Conservation (phyloP, 2,113 vertebrate species). For the Halcyon malimbica region DNA sequence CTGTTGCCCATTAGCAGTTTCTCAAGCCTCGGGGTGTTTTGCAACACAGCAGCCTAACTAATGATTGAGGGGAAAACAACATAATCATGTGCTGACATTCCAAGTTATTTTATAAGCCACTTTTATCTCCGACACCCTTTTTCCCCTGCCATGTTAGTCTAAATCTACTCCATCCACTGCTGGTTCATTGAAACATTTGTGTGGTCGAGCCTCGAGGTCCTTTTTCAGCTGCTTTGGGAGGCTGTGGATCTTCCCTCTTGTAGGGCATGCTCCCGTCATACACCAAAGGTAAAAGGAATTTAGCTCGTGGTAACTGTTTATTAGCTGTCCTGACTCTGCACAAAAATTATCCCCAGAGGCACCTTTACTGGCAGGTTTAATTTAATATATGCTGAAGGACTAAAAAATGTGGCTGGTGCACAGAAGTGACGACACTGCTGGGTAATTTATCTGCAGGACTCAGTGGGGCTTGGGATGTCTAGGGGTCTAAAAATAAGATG, state of each 20-base stretch:
- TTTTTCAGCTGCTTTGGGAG: neutral
- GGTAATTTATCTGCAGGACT: neutral
- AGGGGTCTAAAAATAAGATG: neutral
- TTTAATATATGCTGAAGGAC: neutral
- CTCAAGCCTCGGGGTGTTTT: conserved; percentile 60
- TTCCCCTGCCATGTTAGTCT: neutral
- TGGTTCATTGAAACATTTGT: neutral
- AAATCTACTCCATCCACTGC: neutral
- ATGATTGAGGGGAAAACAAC: conserved; percentile 63
- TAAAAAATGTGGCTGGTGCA: neutral
- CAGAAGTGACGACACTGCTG: neutral
- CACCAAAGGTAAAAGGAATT: neutral
- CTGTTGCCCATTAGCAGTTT: conserved; percentile 69
- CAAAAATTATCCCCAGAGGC: neutral
- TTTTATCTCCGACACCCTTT: conserved; percentile 46
- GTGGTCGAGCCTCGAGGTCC: neutral
- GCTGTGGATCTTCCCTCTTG: neutral
- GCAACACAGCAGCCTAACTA: conserved; percentile 51
- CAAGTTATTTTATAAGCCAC: conserved; percentile 63
- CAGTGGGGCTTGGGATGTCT: neutral
- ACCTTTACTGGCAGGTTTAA: neutral
- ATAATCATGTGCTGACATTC: conserved; percentile 71
- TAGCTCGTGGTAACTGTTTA: neutral
- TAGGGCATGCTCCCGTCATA: neutral
- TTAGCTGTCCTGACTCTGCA: neutral